Conservation (phyloP, 2,797 vertebrate species). For the Siniperca obscura region DNA sequence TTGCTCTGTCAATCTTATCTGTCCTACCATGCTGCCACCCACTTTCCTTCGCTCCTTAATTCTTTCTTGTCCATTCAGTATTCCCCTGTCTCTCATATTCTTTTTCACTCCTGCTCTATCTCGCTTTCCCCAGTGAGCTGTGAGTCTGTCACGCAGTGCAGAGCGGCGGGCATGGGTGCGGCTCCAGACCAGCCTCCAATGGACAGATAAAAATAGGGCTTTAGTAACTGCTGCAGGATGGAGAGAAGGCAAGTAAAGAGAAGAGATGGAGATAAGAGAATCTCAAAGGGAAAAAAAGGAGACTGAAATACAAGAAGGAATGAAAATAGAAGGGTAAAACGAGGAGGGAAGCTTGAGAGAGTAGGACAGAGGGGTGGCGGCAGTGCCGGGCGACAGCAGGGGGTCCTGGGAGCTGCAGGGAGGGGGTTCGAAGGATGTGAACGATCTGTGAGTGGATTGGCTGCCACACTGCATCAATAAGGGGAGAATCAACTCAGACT, state of each 20-base stretch:
- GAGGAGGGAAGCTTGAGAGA: background rate
- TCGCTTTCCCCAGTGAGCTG: conserved; percentile 53
- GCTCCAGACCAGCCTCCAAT: conserved; percentile 66
- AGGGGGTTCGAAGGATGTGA: conserved; percentile 53
- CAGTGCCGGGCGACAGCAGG: conserved; percentile 37
- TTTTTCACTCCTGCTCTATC: conserved; percentile 58
- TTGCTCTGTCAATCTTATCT: conserved; percentile 75
- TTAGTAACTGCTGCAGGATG: conserved; percentile 71
- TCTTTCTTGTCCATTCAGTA: conserved; percentile 67
- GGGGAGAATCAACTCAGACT: conserved; percentile 58
- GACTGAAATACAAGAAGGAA: conserved; percentile 36
- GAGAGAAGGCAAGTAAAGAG: conserved; percentile 43
- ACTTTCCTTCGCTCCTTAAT: conserved; percentile 68
- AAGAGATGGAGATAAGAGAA: conserved; percentile 54
- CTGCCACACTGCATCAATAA: conserved; percentile 64
- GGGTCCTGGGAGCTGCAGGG: conserved; percentile 59
- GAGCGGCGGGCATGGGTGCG: conserved; percentile 67
- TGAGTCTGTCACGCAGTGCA: conserved; percentile 74
- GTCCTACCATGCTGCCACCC: conserved; percentile 68
- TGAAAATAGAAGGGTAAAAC: conserved; percentile 12
- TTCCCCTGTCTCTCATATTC: conserved; percentile 63
- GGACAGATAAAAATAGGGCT: conserved; percentile 76
- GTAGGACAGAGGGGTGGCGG: background rate
- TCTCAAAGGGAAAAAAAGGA: conserved; percentile 35
- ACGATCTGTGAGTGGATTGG: conserved; percentile 51